phyloP scores from a whole-genome alignment of 2,113 vertebrate species.

The Percopsis transmontana region DNA sequence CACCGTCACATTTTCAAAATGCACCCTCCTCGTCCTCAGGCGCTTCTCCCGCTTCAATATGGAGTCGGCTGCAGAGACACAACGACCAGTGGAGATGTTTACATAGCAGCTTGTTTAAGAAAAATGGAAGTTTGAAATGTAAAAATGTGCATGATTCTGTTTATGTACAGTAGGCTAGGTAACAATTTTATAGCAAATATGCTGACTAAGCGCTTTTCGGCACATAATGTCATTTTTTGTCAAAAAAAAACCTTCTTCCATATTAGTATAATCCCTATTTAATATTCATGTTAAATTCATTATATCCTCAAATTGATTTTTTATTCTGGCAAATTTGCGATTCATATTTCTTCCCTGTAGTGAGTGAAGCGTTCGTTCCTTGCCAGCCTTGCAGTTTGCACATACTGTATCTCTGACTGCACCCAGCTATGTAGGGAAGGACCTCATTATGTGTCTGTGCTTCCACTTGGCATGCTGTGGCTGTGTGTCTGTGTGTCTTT shows the following conservation, averaged over 20 bases:
- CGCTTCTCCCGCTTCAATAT: constrained; percentile 96
- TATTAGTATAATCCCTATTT: constrained; percentile 4
- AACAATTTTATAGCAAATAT: constrained; percentile 13
- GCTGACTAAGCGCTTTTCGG: background rate
- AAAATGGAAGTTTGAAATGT: background rate
- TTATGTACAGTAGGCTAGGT: constrained; percentile 16
- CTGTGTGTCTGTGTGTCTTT: constrained; percentile 59
- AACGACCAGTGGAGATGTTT: constrained; percentile 17
- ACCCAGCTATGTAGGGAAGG: constrained; percentile 25
- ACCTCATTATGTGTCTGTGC: constrained; percentile 42
- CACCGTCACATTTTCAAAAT: constrained; percentile 97
- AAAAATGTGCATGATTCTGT: background rate
- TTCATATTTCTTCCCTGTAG: constrained; percentile 15
- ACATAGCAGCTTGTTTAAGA: background rate
- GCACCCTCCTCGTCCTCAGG: constrained; percentile 90
- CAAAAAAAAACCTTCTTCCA: background rate
- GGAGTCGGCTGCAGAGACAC: constrained; percentile 83
- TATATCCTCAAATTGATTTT: constrained; percentile 18
- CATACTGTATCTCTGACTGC: constrained; percentile 19
- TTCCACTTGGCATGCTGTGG: constrained; percentile 30
- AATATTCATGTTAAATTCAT: constrained; percentile 10
- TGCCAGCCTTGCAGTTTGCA: background rate
- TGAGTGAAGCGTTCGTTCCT: constrained; percentile 17
- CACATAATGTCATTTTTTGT: background rate
- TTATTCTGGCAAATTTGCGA: constrained; percentile 8